These are phyloP conservation scores for Apodemia hepburni DNA, from an alignment of 2,888 invertebrate genomes.

Conservation along the genomic window DNA sequence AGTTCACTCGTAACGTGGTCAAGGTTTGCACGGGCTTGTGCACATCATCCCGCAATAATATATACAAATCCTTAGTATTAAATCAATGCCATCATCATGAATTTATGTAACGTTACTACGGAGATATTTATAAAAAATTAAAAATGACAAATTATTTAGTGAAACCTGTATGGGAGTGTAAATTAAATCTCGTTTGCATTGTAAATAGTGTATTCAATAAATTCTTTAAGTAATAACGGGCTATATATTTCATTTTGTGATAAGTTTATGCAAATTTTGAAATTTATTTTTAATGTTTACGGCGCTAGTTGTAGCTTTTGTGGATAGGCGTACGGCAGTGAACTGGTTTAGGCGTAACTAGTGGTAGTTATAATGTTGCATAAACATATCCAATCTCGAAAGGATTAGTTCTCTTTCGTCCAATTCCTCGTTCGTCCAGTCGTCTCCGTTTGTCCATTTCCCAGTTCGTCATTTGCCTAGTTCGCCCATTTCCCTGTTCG, in stretches of 20 bases:
- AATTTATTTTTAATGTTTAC: constrained; percentile 37
- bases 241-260: constrained; percentile 55
- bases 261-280: constrained; percentile 64
- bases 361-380: not conserved
- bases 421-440: too few relatives aligned
- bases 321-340: constrained; percentile 31
- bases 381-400: not conserved
- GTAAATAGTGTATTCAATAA: constrained; percentile 69
- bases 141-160: constrained; percentile 75
- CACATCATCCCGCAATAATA: constrained; percentile 29
- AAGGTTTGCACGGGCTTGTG: constrained; percentile 19
- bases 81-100: constrained; percentile 62
- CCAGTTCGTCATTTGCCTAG: too few relatives aligned
- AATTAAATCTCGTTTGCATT: constrained; percentile 67
- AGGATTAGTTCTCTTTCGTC: too few relatives aligned
- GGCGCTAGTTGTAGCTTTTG: constrained; percentile 50
- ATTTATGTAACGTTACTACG: constrained; percentile 61
- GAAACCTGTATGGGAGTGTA: constrained; percentile 52
- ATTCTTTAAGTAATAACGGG: constrained; percentile 48
- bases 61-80: constrained; percentile 43
- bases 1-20: not conserved
- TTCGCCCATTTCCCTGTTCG: too few relatives aligned
- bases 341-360: constrained; percentile 3
- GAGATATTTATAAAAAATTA: constrained; percentile 61
- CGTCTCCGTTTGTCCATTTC: too few relatives aligned